phyloP scores from a whole-genome alignment of 2,888 invertebrate genomes.

The Apotomis betuletana region DNA sequence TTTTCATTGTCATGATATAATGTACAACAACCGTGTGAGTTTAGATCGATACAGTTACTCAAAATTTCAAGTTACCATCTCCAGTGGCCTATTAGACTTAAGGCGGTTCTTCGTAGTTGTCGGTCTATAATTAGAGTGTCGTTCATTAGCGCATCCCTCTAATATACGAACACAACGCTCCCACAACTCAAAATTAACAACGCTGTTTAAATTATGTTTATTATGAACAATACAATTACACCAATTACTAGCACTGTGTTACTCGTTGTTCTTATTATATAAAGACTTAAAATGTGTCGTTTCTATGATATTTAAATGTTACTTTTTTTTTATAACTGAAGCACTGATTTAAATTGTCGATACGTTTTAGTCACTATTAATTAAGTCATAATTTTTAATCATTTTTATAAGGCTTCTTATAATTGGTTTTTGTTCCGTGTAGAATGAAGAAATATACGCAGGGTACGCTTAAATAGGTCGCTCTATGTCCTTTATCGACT shows the following conservation, averaged over 20 bases:
- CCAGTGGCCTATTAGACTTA: conserved; percentile 4
- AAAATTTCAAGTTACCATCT: not conserved
- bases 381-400: too few relatives aligned
- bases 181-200: conserved; percentile 38
- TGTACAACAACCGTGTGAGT: not conserved
- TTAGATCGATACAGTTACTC: not conserved
- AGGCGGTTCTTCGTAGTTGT: conserved; percentile 3
- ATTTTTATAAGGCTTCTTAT: too few relatives aligned
- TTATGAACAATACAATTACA: conserved; percentile 35
- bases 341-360: too few relatives aligned
- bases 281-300: too few relatives aligned
- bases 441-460: not conserved
- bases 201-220: conserved; percentile 38
- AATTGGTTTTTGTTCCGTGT: too few relatives aligned
- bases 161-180: conserved; percentile 16
- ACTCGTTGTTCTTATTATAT: conserved; percentile 4
- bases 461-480: not conserved
- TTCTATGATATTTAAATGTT: too few relatives aligned
- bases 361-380: too few relatives aligned
- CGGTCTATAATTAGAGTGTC: conserved; percentile 19
- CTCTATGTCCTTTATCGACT: conserved; percentile 12
- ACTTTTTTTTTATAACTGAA: too few relatives aligned
- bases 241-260: conserved; percentile 34
- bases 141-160: conserved; percentile 17
- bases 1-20: too few relatives aligned